Evolutionary conservation across 2,888 invertebrate species (phyloP).

Genomic region (Globia sparganii): DNA sequence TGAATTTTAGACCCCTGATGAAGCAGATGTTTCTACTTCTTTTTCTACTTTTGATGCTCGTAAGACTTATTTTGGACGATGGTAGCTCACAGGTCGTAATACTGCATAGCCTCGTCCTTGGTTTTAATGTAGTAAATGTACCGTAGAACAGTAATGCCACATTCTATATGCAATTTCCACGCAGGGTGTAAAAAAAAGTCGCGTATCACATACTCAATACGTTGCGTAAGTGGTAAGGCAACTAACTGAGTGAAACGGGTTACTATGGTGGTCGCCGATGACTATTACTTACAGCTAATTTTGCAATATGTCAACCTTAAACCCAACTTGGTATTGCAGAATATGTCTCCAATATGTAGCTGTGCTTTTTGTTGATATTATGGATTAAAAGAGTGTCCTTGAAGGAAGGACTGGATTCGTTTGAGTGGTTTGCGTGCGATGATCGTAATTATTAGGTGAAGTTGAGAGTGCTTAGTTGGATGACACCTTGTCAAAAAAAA

Average conservation of each 20-base stretch:
- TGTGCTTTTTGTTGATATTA: neutral
- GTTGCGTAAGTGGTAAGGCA: conserved; percentile 57
- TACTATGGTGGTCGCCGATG: conserved; percentile 52
- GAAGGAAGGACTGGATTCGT: neutral
- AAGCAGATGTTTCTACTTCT: neutral
- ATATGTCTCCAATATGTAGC: neutral
- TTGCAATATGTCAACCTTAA: conserved; percentile 60
- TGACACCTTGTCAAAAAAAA: too few relatives aligned
- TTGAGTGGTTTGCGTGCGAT: neutral
- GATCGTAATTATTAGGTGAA: neutral
- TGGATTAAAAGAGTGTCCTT: neutral
- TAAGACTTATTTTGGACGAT: neutral
- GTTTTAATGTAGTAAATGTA: too few relatives aligned
- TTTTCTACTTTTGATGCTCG: neutral
- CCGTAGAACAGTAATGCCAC: neutral
- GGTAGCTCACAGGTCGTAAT: neutral
- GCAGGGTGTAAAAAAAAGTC: conserved; percentile 34
- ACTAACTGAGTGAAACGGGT: conserved; percentile 60
- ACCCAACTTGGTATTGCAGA: conserved; percentile 48
- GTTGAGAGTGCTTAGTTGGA: neutral
- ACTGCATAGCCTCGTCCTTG: neutral
- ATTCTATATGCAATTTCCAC: conserved; percentile 16
- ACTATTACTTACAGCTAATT: conserved; percentile 59
- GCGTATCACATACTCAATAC: conserved; percentile 23
- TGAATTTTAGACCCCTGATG: neutral